These are phyloP conservation scores for Oscheius onirici DNA, from an alignment of 2,888 invertebrate genomes.

Conservation along the genomic window DNA sequence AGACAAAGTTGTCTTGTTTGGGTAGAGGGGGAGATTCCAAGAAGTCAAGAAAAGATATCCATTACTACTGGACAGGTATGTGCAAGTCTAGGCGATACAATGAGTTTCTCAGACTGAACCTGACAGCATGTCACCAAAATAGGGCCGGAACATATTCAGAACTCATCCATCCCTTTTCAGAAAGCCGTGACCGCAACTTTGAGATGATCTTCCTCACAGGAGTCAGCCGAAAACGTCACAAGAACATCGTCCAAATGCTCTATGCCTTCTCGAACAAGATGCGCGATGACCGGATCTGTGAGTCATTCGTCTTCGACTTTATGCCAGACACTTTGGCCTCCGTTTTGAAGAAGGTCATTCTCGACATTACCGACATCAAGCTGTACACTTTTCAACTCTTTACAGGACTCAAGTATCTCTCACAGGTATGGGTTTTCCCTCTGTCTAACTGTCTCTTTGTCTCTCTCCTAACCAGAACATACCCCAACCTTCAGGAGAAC, in stretches of 20 bases:
- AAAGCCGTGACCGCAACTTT: constrained; percentile 45
- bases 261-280: constrained; percentile 44
- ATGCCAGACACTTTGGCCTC: constrained; percentile 48
- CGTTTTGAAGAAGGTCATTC: constrained; percentile 35
- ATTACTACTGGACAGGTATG: too few relatives aligned
- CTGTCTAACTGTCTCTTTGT: too few relatives aligned
- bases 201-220: constrained; percentile 53
- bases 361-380: constrained; percentile 56
- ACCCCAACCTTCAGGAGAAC: constrained; percentile 36
- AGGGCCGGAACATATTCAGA: too few relatives aligned
- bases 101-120: too few relatives aligned
- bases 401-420: constrained; percentile 56
- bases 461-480: too few relatives aligned
- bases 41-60: too few relatives aligned
- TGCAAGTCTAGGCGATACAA: too few relatives aligned
- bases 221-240: constrained; percentile 50
- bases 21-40: too few relatives aligned
- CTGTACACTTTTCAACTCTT: constrained; percentile 66
- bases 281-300: constrained; percentile 44
- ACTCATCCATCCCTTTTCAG: too few relatives aligned
- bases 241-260: constrained; percentile 60
- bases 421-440: too few relatives aligned
- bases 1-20: not conserved
- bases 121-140: too few relatives aligned
- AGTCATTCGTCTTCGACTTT: constrained; percentile 59